These are phyloP conservation scores for Heliocidaris erythrogramma DNA, from an alignment of 35 echinoderm and acorn worm species.

Conservation along the genomic window DNA sequence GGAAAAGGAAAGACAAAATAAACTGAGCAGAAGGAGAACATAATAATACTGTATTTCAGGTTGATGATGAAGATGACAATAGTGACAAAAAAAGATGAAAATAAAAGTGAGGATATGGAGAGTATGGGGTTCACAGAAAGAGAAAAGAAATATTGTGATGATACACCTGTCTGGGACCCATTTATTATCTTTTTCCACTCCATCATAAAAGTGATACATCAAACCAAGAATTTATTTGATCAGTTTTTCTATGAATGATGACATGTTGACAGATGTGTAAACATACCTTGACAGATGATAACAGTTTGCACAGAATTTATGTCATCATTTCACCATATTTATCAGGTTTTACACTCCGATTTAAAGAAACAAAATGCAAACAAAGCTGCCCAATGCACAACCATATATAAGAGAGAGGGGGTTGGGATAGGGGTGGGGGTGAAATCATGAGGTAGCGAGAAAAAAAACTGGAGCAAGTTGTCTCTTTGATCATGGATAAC, in stretches of 20 bases:
- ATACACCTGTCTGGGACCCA: background rate
- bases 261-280: background rate
- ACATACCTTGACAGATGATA: background rate
- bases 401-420: too few relatives aligned
- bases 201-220: background rate
- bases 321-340: background rate
- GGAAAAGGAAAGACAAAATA: too few relatives aligned
- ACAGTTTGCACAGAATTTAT: background rate
- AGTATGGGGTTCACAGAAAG: too few relatives aligned
- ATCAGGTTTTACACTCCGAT: background rate
- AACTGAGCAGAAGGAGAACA: too few relatives aligned
- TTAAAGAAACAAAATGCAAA: background rate
- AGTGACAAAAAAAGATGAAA: too few relatives aligned
- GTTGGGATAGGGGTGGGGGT: too few relatives aligned
- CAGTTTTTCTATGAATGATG: background rate
- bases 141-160: background rate
- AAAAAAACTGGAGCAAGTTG: too few relatives aligned
- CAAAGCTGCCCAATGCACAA: background rate
- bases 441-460: too few relatives aligned
- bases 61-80: too few relatives aligned
- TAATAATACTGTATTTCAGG: too few relatives aligned
- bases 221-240: background rate
- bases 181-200: background rate
- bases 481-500: too few relatives aligned
- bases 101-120: too few relatives aligned